phyloP scores from a whole-genome alignment of 2,797 vertebrate genomes.

The Channallabes apus region DNA sequence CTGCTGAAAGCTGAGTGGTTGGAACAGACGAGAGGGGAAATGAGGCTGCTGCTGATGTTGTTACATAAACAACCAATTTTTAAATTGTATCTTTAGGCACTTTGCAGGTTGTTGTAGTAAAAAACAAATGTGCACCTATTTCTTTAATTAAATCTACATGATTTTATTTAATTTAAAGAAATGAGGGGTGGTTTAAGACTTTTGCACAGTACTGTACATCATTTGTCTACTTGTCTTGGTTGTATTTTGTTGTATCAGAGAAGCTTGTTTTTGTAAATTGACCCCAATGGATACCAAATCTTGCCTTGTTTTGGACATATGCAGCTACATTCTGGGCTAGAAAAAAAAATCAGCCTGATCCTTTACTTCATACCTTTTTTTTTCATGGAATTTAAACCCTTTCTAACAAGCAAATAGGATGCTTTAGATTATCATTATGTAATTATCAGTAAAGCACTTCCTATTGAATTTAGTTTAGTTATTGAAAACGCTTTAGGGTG shows the following conservation, averaged over 20 bases:
- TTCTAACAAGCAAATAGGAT: background rate
- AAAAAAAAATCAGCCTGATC: background rate
- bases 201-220: too few relatives aligned
- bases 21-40: too few relatives aligned
- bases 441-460: background rate
- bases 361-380: background rate
- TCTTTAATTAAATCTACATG: too few relatives aligned
- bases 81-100: too few relatives aligned
- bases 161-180: too few relatives aligned
- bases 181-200: too few relatives aligned
- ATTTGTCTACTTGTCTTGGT: background rate
- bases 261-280: background rate
- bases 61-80: too few relatives aligned
- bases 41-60: too few relatives aligned
- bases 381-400: background rate
- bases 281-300: too few relatives aligned
- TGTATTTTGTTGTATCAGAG: background rate
- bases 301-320: background rate
- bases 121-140: too few relatives aligned
- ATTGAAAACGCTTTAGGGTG: background rate
- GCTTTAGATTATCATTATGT: background rate
- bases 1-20: too few relatives aligned
- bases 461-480: background rate
- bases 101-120: too few relatives aligned
- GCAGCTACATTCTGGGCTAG: background rate